Conservation (phyloP, 1,140 invertebrate genomes). For the Drosophila dunni region DNA sequence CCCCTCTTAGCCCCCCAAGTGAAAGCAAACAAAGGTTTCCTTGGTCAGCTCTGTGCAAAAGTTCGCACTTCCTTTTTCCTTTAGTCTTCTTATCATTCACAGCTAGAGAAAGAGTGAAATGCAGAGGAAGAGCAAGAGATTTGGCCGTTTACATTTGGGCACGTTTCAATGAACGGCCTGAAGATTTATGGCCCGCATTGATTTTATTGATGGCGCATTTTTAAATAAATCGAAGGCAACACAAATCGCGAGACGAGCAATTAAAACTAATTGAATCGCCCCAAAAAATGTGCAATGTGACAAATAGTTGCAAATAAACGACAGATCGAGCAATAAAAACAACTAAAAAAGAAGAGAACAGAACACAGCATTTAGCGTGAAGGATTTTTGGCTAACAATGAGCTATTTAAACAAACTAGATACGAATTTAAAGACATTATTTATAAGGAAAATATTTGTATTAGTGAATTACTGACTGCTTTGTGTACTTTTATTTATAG, state of each 20-base stretch:
- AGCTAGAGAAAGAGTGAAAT: slow-evolving; percentile 11
- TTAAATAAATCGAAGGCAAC: slow-evolving; percentile 66
- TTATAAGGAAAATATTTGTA: too few species aligned
- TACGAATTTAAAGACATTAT: too few species aligned
- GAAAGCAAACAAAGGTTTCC: slow-evolving; percentile 57
- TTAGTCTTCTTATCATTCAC: slow-evolving; percentile 59
- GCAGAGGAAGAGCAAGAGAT: slow-evolving; percentile 16
- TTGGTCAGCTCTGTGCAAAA: slow-evolving; percentile 49
- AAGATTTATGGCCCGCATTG: slow-evolving; percentile 78
- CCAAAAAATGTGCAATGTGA: slow-evolving; percentile 34
- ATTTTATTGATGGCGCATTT: slow-evolving; percentile 75
- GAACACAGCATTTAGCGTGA: background rate
- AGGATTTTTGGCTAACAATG: background rate
- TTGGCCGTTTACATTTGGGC: slow-evolving; percentile 57
- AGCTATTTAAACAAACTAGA: background rate
- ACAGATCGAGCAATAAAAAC: slow-evolving; percentile 10
- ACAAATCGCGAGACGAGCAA: slow-evolving; percentile 46
- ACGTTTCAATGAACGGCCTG: slow-evolving; percentile 70
- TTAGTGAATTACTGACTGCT: too few species aligned
- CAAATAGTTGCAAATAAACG: slow-evolving; percentile 41
- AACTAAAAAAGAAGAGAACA: background rate
- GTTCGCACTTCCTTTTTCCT: slow-evolving; percentile 51
- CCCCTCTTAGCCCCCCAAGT: background rate
- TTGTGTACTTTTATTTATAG: too few species aligned
- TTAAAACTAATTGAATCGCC: slow-evolving; percentile 79